These are phyloP conservation scores for Phyto melanocephala DNA, from an alignment of 2,888 invertebrate species.

Conservation along the genomic window DNA sequence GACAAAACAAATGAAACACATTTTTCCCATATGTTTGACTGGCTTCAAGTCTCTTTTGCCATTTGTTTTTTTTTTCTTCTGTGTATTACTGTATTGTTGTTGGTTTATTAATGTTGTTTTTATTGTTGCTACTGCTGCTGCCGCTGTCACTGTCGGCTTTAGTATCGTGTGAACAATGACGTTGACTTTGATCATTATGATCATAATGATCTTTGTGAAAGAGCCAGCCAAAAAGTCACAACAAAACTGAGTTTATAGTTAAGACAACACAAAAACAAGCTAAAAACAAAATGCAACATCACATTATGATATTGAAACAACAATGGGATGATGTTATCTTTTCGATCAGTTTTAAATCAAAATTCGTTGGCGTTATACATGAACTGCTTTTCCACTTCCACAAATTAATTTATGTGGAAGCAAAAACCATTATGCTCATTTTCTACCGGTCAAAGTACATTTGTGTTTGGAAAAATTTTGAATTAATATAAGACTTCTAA, in stretches of 20 bases:
- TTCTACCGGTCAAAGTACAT: no score
- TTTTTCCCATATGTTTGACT: conserved; percentile 65
- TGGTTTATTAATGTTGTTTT: conserved; percentile 39
- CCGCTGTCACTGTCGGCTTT: no score
- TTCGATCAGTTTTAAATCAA: no score
- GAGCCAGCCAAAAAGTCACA: conserved; percentile 31
- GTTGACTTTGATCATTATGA: conserved; percentile 56
- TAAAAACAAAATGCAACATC: conserved; percentile 29
- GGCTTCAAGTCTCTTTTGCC: conserved; percentile 51
- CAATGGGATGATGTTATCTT: no score
- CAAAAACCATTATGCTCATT: no score
- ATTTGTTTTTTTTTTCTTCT: conserved; percentile 13
- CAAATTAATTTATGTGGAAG: no score
- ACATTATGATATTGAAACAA: no score
- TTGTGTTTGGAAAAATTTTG: no score
- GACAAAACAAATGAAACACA: conserved; percentile 65
- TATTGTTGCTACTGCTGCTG: conserved; percentile 26
- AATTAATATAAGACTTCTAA: no score
- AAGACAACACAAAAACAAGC: neutral
- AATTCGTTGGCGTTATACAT: no score
- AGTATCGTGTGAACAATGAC: conserved; percentile 20
- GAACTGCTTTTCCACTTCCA: no score
- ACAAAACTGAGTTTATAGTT: conserved; percentile 20
- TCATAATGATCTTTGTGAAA: conserved; percentile 36
- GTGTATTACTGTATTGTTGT: conserved; percentile 35